Conservation (phyloP, 2,888 invertebrate species). For the Blera fallax region DNA sequence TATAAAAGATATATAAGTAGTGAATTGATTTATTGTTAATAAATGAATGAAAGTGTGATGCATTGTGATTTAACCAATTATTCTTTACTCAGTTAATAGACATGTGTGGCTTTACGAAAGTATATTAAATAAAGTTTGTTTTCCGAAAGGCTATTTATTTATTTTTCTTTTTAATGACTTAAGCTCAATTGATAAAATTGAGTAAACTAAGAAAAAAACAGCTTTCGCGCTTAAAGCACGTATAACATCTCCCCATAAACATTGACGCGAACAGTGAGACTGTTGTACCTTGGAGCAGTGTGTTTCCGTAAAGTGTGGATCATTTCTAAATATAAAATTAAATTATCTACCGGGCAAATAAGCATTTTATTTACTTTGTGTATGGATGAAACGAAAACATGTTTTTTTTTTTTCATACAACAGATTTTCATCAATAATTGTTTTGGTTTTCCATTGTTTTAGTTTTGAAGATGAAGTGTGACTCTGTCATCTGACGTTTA, state of each 20-base stretch:
- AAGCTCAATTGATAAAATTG: conserved; percentile 54
- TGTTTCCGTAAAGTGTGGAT: conserved; percentile 67
- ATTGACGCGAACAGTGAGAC: conserved; percentile 47
- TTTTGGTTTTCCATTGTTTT: conserved; percentile 9
- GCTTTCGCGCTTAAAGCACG: conserved; percentile 67
- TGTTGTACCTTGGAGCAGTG: conserved; percentile 63
- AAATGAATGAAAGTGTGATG: conserved; percentile 1
- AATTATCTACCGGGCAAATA: conserved; percentile 69
- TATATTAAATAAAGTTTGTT: conserved; percentile 13
- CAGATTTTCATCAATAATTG: conserved; percentile 37
- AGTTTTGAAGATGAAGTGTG: conserved; percentile 40
- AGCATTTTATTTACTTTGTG: conserved; percentile 59
- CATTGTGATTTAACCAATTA: neutral
- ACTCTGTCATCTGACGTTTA: conserved; percentile 21
- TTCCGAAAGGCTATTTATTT: conserved; percentile 45
- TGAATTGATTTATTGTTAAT: neutral
- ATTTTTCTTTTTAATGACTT: conserved; percentile 48
- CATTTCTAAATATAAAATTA: conserved; percentile 72
- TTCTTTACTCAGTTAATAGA: neutral
- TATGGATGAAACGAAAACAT: conserved; percentile 55
- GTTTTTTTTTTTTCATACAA: conserved; percentile 41
- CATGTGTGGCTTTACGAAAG: neutral
- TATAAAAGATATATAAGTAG: neutral
- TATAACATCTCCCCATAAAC: conserved; percentile 49
- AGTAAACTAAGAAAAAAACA: conserved; percentile 46